Evolutionary conservation across 1,140 invertebrate species (phyloP), one percentile per base, ranked within the genome.

Genomic region (Drosophila kurseongensis): DNA sequence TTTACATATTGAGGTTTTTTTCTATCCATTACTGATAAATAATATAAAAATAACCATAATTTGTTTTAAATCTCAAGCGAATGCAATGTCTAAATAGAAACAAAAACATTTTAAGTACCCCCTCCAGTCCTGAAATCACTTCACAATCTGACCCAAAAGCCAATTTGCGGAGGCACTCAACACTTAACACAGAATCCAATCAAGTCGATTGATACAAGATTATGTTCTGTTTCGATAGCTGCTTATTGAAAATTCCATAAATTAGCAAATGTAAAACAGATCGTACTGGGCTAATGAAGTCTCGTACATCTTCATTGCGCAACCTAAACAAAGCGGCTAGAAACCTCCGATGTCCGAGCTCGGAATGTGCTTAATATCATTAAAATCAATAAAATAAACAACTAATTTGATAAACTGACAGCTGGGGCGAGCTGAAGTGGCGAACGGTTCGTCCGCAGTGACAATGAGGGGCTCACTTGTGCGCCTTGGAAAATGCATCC

Each of bases 331-430:
- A 80, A 66, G 61, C 63, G 32, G 38, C 48, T 4, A 59, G 44
- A 42, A 75, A 80, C 78, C 65, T 50, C 54, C 74, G 75, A 77
- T 67, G 51, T 41, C 55, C 35, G 55, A 45, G 47, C 42, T 10
- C 42, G 57, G 80, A 88, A 89, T 76, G 84, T 88, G 83, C 75
- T 81, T 89, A 89, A 79, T 76, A 86, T 88, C 79, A 79, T 86
- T 82, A 86, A 88, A 86, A 89, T 86, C 83, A 86, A 86, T 86
- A 88, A 86, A 86, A 86, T 86, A 86, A 86, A 86, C 79, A 86
- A 75, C 79, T 60, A 66, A 62, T 79, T 57, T 63, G 63, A 58
- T 60, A 69, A 61, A 54, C 83, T 79, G 82, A 88, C 82, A 83
- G 72, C 66, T 66, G 54, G 41, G 56, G 29, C 48, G 44, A 48